A percentile compares a stretch with the other conserved stretches of the same genome.
Conservation (phyloP, 92 coral and sea anemone genomes). For the Porites cylindrica region DNA sequence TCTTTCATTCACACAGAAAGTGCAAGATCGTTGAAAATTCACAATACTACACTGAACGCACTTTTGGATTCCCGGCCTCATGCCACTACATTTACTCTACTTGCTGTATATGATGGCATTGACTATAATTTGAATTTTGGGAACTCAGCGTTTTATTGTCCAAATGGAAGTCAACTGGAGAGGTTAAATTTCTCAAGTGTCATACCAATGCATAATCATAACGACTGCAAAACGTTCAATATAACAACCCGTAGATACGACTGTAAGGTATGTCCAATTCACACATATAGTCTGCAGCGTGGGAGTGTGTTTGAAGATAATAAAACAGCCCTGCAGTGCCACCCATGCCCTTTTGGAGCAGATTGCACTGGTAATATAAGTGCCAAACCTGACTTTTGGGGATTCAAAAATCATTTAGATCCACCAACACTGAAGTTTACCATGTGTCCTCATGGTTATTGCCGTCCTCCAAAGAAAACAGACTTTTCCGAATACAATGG, state of each 20-base stretch:
- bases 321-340: conserved; percentile 28
- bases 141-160: conserved; percentile 51
- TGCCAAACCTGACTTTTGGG: conserved; percentile 71
- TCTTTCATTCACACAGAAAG: conserved; percentile 62
- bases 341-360: conserved; percentile 84
- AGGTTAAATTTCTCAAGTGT: conserved; percentile 2
- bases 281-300: conserved; percentile 62
- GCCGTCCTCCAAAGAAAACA: conserved; percentile 30
- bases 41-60: conserved; percentile 32
- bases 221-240: neutral
- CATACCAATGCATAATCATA: neutral
- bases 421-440: conserved; percentile 23
- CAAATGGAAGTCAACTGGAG: conserved; percentile 50
- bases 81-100: conserved; percentile 8
- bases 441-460: conserved; percentile 51
- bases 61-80: neutral
- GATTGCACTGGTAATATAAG: conserved; percentile 62
- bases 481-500: conserved; percentile 18
- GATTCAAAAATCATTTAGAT: conserved; percentile 5
- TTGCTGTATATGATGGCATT: conserved; percentile 46
- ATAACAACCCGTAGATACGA: conserved; percentile 4
- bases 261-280: conserved; percentile 55
- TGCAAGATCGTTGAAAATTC: conserved; percentile 50
- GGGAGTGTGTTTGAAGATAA: conserved; percentile 48
- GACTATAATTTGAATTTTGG: conserved; percentile 24